Conservation (phyloP, 2,113 vertebrate species). For the Hippocampus guttulatus region DNA sequence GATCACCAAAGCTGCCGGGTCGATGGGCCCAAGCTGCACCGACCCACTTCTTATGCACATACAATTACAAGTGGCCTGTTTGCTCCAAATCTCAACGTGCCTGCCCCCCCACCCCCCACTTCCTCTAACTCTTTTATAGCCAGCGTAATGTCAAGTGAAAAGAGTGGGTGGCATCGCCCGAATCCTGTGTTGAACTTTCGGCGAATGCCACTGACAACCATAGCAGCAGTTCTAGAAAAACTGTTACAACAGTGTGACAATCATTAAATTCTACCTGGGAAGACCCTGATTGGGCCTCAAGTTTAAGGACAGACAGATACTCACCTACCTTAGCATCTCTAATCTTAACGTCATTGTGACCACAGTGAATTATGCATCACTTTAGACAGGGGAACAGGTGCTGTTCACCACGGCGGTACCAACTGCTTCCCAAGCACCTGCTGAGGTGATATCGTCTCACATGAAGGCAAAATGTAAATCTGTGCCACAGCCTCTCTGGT, state of each 20-base stretch:
- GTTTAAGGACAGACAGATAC: slow-evolving; percentile 3
- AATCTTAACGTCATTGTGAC: slow-evolving; percentile 10
- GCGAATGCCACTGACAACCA: slow-evolving; percentile 58
- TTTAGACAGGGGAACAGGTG: slow-evolving; percentile 34
- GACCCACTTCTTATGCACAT: slow-evolving; percentile 66
- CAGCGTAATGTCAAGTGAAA: slow-evolving; percentile 51
- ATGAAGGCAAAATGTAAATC: slow-evolving; percentile 12
- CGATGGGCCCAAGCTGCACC: slow-evolving; percentile 49
- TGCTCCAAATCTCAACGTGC: slow-evolving; percentile 19
- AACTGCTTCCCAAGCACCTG: slow-evolving; percentile 25
- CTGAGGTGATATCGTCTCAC: slow-evolving; percentile 32
- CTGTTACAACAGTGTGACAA: slow-evolving; percentile 24
- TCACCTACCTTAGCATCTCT: background rate
- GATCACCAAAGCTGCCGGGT: slow-evolving; percentile 57
- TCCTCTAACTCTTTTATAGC: slow-evolving; percentile 34
- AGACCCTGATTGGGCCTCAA: slow-evolving; percentile 20
- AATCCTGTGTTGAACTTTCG: slow-evolving; percentile 48
- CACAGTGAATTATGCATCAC: slow-evolving; percentile 53
- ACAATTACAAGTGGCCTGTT: slow-evolving; percentile 53
- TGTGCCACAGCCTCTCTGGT: slow-evolving; percentile 12
- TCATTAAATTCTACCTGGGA: slow-evolving; percentile 29
- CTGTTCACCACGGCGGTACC: slow-evolving; percentile 31
- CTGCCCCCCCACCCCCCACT: background rate
- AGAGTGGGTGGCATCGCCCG: slow-evolving; percentile 47
- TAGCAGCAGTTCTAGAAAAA: slow-evolving; percentile 61